Evolutionary conservation across 2,113 vertebrate species (phyloP), one percentile per base, ranked within the genome.

Genomic region (Eulemur rufifrons): DNA sequence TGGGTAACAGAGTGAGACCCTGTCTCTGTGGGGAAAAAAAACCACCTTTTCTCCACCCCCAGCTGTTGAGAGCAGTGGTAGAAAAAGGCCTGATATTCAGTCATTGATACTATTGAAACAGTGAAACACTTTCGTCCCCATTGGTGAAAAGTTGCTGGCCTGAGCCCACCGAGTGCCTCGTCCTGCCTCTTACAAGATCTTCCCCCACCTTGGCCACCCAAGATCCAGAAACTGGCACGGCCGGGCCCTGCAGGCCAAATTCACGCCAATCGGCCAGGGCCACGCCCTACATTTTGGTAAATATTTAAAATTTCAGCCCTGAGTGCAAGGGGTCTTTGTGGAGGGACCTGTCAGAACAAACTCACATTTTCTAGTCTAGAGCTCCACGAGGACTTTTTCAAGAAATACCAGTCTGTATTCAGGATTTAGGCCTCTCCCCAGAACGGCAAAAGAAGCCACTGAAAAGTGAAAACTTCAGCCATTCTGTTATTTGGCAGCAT

Each of bases 161-260:
- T 13, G 27, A 78, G 10, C 34, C 32, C 5, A 17, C 18, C 4
- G 20, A 23, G 3, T 1, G 0, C 8, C 34, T 45, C 0, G 0
- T 8, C 11, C 1, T 21, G 2, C 13, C 15, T 73, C 52, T 32
- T 68, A 25, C 18, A 20, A 18, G 54, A 56, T 27, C 59, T 66
- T 27, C 34, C 42, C 11, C 18, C 21, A 59, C 69, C 29, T 4
- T 11, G 23, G 54, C n/a, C 52, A n/a, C 23, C 0, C 25, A 32
- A 81, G 37, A 50, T 61, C 8, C 73, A 68, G 63, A 91, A 42
- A 34, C 7, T 6, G 29, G 17, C 10, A 47, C 18, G 17, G 6
- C 15, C 10, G 34, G 20, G 1, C 0, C 14, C 52, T 63, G 69
- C 27, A 34, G 39, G 39, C 4, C 9, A 39, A 2, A 39, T 9